Base-by-base conservation (phyloP, 1,140 invertebrate genomes). In the Zeugodacus cucurbitae region DNA sequence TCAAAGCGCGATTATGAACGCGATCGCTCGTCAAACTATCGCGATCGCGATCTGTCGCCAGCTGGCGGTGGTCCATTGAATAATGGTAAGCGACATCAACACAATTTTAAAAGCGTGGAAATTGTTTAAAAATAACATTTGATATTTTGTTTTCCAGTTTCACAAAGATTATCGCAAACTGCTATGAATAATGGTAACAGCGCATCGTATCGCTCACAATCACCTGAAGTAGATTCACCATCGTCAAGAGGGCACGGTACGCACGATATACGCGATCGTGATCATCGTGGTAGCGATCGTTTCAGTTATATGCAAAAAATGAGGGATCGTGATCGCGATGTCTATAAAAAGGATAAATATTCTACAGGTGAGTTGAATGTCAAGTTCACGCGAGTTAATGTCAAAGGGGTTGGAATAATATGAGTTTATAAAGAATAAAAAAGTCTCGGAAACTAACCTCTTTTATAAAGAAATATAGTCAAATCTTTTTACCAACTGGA, bases 301-400 rank as follows among this genome's bases (percentile, higher is more conserved):
- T 93, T 91, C 89, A 95, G 96, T 94, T 96, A 97, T 95, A 94
- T 97, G 93, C 96, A 97, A 91, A 96, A 96, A 94, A 95, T 96
- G 94, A 95, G 96, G 90, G 96, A 97, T 94, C 97, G 97, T 96
- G 97, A 98, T 96, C 97, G 97, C 96, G 97, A 96, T 95, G 96
- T 97, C 95, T 97, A 97, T 94, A 97, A 97, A 95, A 96, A 97
- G 94, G 97, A 97, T 95, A 97, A 97, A 95, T 96, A 96, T 96
- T 95, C 96, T 93, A 59, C 87, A 64, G 87, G 87, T 89, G 26
- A 87, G 85, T 87, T 86, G 0, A 34, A 17, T 8, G 11, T 54
- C 48, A 54, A 2, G 48, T 20, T 54, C 11, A 54, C 48, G 11
- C 11, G 4, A 14, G 11, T 48, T 48, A 48, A 10, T 3, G 0